These are phyloP conservation scores for Podocnemis expansa DNA, from an alignment of 2,113 vertebrate genomes.

Conservation along the genomic window DNA sequence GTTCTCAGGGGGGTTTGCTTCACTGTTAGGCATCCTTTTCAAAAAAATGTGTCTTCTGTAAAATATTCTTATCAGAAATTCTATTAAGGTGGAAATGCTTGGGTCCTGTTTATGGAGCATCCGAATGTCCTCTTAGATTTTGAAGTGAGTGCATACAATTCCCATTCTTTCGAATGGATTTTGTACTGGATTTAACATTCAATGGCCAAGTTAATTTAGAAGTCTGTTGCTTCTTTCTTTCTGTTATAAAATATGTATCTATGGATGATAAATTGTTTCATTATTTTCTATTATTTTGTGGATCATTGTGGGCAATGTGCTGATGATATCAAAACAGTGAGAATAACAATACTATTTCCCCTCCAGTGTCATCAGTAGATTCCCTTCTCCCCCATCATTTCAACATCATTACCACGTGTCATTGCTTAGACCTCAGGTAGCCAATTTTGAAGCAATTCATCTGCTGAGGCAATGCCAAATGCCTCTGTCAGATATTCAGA, in stretches of 20 bases:
- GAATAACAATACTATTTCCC: constrained; percentile 55
- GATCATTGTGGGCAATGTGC: constrained; percentile 23
- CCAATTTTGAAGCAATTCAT: constrained; percentile 59
- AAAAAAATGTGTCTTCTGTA: fast-evolving
- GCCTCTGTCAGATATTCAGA: background rate
- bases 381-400: constrained; percentile 39
- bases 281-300: constrained; percentile 60
- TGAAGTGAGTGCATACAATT: background rate
- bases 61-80: background rate
- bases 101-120: fast-evolving
- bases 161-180: constrained; percentile 4
- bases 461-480: constrained; percentile 8
- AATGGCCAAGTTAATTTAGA: constrained; percentile 39
- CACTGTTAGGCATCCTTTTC: background rate
- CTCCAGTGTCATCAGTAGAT: constrained; percentile 48
- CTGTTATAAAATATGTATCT: constrained; percentile 47
- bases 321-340: constrained; percentile 59
- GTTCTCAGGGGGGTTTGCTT: background rate
- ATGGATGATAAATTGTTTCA: constrained; percentile 28
- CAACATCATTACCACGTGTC: constrained; percentile 54
- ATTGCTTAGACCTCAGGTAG: constrained; percentile 65
- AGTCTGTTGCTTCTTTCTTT: constrained; percentile 31
- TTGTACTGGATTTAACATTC: constrained; percentile 44
- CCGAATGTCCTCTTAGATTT: fast-evolving
- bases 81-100: background rate